Evolutionary conservation across 1,140 invertebrate species (phyloP), one percentile per base, ranked within the genome.

Genomic region (Atta texana): DNA sequence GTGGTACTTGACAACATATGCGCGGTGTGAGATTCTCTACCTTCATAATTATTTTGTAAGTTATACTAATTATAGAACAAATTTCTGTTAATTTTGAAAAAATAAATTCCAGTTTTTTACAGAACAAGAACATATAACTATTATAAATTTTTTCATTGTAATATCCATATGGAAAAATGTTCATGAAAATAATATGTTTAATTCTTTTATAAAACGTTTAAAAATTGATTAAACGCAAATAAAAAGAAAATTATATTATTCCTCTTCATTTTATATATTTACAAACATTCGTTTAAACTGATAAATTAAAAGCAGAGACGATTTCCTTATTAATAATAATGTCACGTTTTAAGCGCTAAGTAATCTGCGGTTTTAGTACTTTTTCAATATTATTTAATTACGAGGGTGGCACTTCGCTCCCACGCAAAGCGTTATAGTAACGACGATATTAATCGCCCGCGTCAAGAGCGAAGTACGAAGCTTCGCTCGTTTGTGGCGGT

Each of bases 311-410:
- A 53, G 61, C 12, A 7, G 21, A 31, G 31, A 31, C 31, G 4
- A 8, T 24, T 49, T 24, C 16, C 10, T 34, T 24, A 53, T 31
- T 81, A 81, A 71, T 44, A 81, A 72, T 44, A 71, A 44, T 49
- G 28, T 21, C 63, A 82, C 21, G 18, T 74, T 39, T 49, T 49
- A 82, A 28, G 21, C 78, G 34, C 66, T 3, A 49, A 49, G 18
- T 72, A 75, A 74, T 74, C 24, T 39, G 64, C 55, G 28, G 55
- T 63, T 75, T 75, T 75, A 75, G 59, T 84, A 63, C 80, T 84
- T 84, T 82, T 78, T 87, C 68, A 71, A 87, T 82, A 87, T 61
- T 74, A 68, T 84, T 51, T 87, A 74, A 87, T 87, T 87, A 87
- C 10, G 53, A n/a, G 53, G n/a, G 72, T 24, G 51, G 24, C 39